phyloP scores from a whole-genome alignment of 2,797 vertebrate species.

The Atherinosoma microstoma region DNA sequence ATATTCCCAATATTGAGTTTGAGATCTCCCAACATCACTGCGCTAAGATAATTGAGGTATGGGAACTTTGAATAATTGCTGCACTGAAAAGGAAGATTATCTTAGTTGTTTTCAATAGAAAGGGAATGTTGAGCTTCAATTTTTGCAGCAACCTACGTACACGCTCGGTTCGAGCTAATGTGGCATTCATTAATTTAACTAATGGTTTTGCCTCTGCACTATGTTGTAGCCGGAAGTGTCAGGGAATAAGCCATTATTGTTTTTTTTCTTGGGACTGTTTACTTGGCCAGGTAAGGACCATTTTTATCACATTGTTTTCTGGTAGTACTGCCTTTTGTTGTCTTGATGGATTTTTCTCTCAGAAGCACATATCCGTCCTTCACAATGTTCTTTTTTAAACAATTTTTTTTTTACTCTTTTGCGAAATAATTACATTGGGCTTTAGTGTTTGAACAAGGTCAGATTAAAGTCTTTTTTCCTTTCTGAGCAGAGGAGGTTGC shows the following conservation, averaged over 20 bases:
- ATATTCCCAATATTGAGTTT: conserved; percentile 14
- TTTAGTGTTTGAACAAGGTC: conserved; percentile 40
- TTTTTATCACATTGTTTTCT: conserved; percentile 10
- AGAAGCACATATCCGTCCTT: conserved; percentile 25
- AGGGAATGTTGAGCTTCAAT: conserved; percentile 47
- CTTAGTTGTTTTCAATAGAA: conserved; percentile 29
- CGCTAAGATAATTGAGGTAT: conserved; percentile 36
- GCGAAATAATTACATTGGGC: conserved; percentile 11
- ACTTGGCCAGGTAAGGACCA: conserved; percentile 5
- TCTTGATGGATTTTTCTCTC: conserved; percentile 24
- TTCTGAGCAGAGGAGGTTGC: conserved; percentile 20
- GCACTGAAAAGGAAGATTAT: conserved; percentile 26
- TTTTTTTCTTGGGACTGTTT: conserved; percentile 24
- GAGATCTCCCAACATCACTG: conserved; percentile 15
- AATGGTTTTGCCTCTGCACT: conserved; percentile 23
- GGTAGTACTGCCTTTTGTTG: conserved; percentile 41
- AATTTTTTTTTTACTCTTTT: conserved; percentile 2
- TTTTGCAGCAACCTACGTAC: conserved; percentile 34
- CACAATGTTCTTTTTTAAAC: not conserved
- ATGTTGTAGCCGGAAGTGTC: conserved; percentile 33
- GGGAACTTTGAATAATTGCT: conserved; percentile 23
- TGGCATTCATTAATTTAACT: conserved; percentile 24
- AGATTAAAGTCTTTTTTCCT: conserved; percentile 23
- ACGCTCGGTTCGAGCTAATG: conserved; percentile 19
- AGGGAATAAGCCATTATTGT: conserved; percentile 26